phyloP scores from a whole-genome alignment of 2,888 invertebrate genomes.

The Minunthozetes semirufus region DNA sequence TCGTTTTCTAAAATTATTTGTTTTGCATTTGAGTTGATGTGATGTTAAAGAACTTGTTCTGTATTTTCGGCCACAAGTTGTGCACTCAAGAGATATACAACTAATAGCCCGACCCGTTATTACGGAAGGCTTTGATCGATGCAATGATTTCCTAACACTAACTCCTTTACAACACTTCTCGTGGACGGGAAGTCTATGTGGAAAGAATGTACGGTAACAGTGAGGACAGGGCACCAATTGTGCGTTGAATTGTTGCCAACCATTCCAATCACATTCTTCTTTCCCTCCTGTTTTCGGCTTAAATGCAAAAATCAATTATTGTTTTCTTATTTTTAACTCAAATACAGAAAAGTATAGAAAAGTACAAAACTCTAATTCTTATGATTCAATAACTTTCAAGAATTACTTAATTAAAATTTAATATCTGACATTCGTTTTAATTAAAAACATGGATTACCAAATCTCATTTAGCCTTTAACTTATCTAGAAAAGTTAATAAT shows the following conservation, averaged over 20 bases:
- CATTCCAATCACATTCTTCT: conserved; percentile 46
- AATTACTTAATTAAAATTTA: too few relatives aligned
- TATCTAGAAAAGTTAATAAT: too few relatives aligned
- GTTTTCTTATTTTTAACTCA: too few relatives aligned
- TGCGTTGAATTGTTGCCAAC: conserved; percentile 55
- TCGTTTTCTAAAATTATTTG: background rate
- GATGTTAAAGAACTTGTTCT: conserved; percentile 10
- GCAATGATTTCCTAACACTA: background rate
- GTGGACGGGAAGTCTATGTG: conserved; percentile 60
- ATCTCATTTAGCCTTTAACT: too few relatives aligned
- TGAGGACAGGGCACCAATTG: conserved; percentile 59
- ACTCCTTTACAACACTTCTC: conserved; percentile 54
- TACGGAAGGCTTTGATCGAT: too few relatives aligned
- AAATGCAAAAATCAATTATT: too few relatives aligned
- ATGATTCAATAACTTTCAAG: too few relatives aligned
- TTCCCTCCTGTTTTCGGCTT: conserved; percentile 46
- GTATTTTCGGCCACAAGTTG: conserved; percentile 9
- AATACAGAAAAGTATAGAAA: too few relatives aligned
- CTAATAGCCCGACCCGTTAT: too few relatives aligned
- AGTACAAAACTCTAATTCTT: too few relatives aligned
- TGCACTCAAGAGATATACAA: background rate
- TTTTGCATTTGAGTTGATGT: conserved; percentile 3
- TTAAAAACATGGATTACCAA: too few relatives aligned
- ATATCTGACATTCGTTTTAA: too few relatives aligned
- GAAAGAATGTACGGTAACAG: conserved; percentile 63